Conservation (phyloP, 2,888 invertebrate genomes). For the Camponotus fellah region DNA sequence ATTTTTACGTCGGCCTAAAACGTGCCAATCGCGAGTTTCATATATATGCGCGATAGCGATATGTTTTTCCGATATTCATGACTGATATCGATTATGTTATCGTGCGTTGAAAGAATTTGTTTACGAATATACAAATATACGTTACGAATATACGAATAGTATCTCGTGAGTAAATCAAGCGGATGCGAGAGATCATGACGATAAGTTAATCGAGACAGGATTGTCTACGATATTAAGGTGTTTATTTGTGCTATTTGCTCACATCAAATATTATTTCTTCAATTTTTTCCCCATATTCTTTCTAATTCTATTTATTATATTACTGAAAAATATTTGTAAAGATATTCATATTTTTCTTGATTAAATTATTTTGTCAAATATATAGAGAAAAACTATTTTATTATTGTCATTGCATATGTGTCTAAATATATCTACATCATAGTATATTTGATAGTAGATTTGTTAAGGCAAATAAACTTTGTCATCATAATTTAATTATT, state of each 20-base stretch:
- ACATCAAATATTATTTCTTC: neutral
- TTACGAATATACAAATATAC: constrained; percentile 21
- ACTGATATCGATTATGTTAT: constrained; percentile 22
- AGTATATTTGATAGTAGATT: neutral
- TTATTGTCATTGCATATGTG: neutral
- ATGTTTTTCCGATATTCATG: constrained; percentile 35
- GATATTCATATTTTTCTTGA: neutral
- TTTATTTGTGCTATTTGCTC: neutral
- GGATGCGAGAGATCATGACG: neutral
- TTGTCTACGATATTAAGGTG: constrained; percentile 5
- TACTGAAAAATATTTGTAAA: neutral
- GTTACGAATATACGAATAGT: constrained; percentile 17
- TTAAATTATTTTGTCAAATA: neutral
- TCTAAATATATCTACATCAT: neutral
- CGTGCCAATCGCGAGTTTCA: neutral
- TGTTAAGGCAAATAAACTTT: neutral
- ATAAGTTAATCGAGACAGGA: constrained; percentile 4
- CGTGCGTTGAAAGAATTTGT: constrained; percentile 6
- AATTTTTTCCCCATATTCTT: neutral
- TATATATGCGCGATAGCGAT: neutral
- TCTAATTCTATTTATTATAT: neutral
- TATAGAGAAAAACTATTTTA: neutral
- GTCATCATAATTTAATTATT: neutral
- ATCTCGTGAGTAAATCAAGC: constrained; percentile 18
- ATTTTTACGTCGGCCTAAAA: constrained; percentile 5